Percentiles rank a stretch among this genome's conserved stretches.
Evolutionary conservation across 2,888 invertebrate species (phyloP).

Genomic region (Entomobrya proxima): DNA sequence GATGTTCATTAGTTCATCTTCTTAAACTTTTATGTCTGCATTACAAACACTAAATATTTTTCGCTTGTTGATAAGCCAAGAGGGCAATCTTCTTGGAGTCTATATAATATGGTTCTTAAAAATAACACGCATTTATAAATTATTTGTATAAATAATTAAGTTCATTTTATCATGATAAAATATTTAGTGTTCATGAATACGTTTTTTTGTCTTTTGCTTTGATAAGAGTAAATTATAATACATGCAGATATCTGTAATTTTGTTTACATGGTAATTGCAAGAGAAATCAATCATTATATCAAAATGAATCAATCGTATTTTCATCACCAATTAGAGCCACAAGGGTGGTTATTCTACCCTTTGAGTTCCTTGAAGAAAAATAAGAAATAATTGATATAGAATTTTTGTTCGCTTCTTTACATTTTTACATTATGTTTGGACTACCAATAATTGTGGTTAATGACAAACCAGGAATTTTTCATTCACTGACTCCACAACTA

Average conservation of each 20-base stretch:
- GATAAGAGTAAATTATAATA: constrained; percentile 4
- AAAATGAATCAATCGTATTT: constrained; percentile 1
- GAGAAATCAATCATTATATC: too few species aligned
- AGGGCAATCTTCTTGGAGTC: too few species aligned
- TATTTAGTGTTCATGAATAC: neutral
- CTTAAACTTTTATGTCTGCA: neutral
- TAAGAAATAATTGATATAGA: constrained; percentile 33
- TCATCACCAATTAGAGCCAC: constrained; percentile 51
- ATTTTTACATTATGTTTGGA: too few species aligned
- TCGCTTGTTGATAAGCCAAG: neutral
- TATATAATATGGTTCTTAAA: too few species aligned
- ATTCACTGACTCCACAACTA: neutral
- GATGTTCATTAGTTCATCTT: too few species aligned
- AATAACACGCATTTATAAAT: too few species aligned
- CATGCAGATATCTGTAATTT: neutral
- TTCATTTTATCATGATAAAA: constrained; percentile 40
- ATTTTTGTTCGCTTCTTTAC: constrained; percentile 5
- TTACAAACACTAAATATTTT: neutral
- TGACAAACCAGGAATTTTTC: constrained; percentile 61
- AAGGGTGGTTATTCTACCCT: constrained; percentile 52
- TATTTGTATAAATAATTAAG: constrained; percentile 43
- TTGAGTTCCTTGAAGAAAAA: constrained; percentile 45
- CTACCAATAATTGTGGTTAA: constrained; percentile 56
- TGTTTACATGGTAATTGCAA: neutral
- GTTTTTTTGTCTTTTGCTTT: neutral